phyloP scores from a whole-genome alignment of 2,797 vertebrate genomes.

The Anolis apletophallus region DNA sequence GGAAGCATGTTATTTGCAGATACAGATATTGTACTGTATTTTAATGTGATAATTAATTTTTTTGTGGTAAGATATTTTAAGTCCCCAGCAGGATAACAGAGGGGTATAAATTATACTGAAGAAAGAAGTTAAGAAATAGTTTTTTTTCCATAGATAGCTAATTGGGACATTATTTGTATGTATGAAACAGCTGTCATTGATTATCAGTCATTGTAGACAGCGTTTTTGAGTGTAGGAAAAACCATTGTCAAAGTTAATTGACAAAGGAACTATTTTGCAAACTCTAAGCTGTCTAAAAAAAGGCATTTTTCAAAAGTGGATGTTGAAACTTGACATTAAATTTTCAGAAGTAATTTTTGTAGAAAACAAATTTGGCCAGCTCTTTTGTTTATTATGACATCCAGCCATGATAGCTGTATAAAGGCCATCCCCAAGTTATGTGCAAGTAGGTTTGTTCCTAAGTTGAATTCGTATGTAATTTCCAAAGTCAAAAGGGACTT shows the following conservation, averaged over 20 bases:
- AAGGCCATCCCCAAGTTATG: no score
- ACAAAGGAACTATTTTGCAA: background rate
- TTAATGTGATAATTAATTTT: no score
- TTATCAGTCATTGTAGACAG: background rate
- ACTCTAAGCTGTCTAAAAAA: background rate
- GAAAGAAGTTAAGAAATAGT: background rate
- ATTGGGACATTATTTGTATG: background rate
- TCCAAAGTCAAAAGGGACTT: no score
- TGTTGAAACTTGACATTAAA: background rate
- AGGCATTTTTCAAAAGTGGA: background rate
- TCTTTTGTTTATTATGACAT: background rate
- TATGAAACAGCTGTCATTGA: background rate
- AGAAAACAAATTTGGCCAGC: background rate
- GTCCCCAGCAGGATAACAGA: no score
- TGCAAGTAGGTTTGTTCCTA: no score
- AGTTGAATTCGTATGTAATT: no score
- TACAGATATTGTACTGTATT: no score
- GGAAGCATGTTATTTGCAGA: no score
- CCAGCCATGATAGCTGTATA: no score
- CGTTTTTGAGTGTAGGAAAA: background rate
- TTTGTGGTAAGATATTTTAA: no score
- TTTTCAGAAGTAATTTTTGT: background rate
- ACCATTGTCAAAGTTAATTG: background rate
- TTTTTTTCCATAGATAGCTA: background rate
- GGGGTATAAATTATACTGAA: no score